These are phyloP conservation scores for Onychomys arenicola DNA, from an alignment of 2,797 vertebrate species.

Conservation along the genomic window DNA sequence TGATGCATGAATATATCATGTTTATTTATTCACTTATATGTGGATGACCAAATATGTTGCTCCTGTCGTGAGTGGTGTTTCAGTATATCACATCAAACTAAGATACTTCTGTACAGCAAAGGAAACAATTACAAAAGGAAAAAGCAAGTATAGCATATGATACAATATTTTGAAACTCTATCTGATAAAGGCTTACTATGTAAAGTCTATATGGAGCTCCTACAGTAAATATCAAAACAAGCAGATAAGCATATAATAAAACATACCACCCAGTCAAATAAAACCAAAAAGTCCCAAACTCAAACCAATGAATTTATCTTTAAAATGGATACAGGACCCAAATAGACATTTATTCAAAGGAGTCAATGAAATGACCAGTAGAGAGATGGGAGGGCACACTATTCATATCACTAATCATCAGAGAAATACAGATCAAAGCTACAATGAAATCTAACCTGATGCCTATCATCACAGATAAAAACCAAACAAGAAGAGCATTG, in stretches of 20 bases:
- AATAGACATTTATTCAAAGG: neutral
- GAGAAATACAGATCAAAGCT: neutral
- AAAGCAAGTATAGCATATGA: neutral
- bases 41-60: neutral
- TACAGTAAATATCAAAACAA: neutral
- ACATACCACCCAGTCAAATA: neutral
- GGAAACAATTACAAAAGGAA: neutral
- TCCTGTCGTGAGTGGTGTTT: neutral
- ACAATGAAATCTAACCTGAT: neutral
- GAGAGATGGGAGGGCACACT: neutral
- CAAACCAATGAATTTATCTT: neutral
- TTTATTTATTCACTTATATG: neutral
- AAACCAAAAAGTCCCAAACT: neutral
- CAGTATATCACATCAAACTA: neutral
- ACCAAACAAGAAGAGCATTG: neutral
- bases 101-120: neutral
- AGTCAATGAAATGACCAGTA: neutral
- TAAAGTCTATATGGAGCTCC: neutral
- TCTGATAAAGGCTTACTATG: neutral
- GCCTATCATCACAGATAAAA: neutral
- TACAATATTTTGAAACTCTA: neutral
- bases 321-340: neutral
- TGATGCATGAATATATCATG: neutral
- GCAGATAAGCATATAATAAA: neutral
- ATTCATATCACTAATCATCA: too few species aligned